Evolutionary conservation across 2,888 invertebrate genomes (phyloP), one percentile per base, ranked within the genome.

Genomic region (Tanypteryx hageni): DNA sequence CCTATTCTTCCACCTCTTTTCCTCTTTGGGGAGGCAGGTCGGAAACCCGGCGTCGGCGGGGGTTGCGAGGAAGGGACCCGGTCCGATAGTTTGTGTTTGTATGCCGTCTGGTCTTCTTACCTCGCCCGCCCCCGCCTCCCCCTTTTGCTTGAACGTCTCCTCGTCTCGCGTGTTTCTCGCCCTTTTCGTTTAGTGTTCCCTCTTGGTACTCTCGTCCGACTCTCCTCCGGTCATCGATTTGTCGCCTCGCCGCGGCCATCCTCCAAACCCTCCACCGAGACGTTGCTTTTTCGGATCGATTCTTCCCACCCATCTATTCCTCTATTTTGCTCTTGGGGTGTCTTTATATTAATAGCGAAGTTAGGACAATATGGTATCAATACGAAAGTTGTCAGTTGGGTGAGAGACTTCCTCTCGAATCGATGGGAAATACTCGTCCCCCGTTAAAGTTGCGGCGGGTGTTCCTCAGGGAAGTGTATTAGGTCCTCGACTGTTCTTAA

Each of bases 11-110:
- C n/a, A n/a, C n/a, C 82, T 13, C 31, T 18, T 27, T n/a, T 82
- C n/a, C 31, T 82, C 82, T 82, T 31, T 5, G 31, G 31, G 44
- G 44, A 44, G 31, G 82, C 31, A 64, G 82, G 76, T 44, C 76
- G n/a, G 27, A 76, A 31, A 82, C 82, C 11, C 82, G 18, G 82
- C 44, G 82, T 82, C 27, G 82, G 27, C 82, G 3, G 89, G 89
- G n/a, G 64, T 89, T 89, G 89, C 22, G 31, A 31, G 31, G 44
- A 44, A 44, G 82, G 59, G 13, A 18, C 0, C 61, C 16, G 89
- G 27, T 59, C 89, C 44, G 64, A 64, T 89, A 64, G 89, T 89
- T 89, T 89, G 64, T 89, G 89, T 89, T 89, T 89, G 89, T 89
- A 64, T 89, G 89, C 56, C 89, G 89, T 64, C 89, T 64, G 56